Conservation (phyloP, 2,797 vertebrate species). For the Aulostomus chinensis region DNA sequence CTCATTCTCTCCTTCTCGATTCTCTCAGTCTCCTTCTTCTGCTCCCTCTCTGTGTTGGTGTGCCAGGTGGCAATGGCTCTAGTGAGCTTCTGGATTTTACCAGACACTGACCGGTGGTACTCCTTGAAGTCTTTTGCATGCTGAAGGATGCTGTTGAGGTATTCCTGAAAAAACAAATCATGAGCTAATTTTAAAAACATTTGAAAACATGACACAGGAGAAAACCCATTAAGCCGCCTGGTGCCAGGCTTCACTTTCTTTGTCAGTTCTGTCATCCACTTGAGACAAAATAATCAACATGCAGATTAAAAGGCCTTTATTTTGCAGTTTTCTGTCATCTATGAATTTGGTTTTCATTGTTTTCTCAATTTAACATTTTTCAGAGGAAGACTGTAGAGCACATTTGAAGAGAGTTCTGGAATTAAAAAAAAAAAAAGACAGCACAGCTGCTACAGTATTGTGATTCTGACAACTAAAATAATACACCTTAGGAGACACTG, state of each 20-base stretch:
- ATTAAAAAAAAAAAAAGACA: no score
- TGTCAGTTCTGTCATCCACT: conserved; percentile 1
- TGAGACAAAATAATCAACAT: background rate
- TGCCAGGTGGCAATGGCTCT: conserved; percentile 96
- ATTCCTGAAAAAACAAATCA: conserved; percentile 82
- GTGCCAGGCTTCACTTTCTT: background rate
- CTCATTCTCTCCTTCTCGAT: conserved; percentile 99
- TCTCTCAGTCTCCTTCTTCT: conserved; percentile 96
- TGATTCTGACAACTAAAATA: no score
- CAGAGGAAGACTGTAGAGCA: background rate
- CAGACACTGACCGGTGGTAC: conserved; percentile 93
- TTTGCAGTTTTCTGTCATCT: background rate
- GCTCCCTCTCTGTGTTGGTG: conserved; percentile 95
- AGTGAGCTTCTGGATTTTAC: conserved; percentile 94
- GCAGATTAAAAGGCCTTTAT: background rate
- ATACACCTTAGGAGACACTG: no score
- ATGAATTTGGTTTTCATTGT: background rate
- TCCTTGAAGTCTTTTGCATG: conserved; percentile 99
- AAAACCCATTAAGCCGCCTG: background rate
- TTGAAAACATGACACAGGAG: background rate
- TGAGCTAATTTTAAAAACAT: background rate
- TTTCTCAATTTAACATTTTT: background rate
- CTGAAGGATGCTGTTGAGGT: conserved; percentile 97
- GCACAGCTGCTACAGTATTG: no score
- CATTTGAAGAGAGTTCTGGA: no score